Conservation (phyloP, 1,140 invertebrate species). For the Hyles euphorbiae region DNA sequence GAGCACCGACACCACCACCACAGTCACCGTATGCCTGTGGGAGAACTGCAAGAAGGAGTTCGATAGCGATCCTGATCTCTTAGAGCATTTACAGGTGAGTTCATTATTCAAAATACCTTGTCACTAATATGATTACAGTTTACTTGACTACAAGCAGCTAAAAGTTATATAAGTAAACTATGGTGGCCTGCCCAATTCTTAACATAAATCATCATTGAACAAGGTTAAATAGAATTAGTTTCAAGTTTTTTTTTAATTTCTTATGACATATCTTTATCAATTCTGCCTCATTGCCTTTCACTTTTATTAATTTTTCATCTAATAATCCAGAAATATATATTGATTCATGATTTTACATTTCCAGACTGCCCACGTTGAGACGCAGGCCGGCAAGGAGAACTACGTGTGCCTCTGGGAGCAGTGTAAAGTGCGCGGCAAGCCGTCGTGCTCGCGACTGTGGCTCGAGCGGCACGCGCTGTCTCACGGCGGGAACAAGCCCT, state of each 20-base stretch:
- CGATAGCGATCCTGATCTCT: conserved; percentile 85
- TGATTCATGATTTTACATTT: conserved; percentile 29
- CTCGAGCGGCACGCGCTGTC: conserved; percentile 93
- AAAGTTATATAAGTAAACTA: too few relatives aligned
- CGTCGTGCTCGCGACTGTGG: conserved; percentile 94
- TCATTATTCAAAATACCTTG: too few relatives aligned
- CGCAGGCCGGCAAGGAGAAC: conserved; percentile 86
- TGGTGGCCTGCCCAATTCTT: too few relatives aligned
- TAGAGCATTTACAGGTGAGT: conserved; percentile 91
- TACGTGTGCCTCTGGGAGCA: conserved; percentile 94
- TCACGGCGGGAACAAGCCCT: conserved; percentile 95
- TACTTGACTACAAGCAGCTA: too few relatives aligned
- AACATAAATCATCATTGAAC: too few relatives aligned
- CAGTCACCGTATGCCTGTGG: conserved; percentile 84
- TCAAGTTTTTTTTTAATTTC: too few relatives aligned
- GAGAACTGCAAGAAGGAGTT: conserved; percentile 87
- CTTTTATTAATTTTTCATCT: too few relatives aligned
- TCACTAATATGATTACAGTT: too few relatives aligned
- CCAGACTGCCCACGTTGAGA: conserved; percentile 88
- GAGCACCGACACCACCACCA: conserved; percentile 48
- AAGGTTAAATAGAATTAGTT: too few relatives aligned
- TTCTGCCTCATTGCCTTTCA: too few relatives aligned
- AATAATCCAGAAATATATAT: too few relatives aligned
- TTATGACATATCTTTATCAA: too few relatives aligned
- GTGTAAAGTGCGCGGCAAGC: conserved; percentile 95